Conservation (phyloP, 2,888 invertebrate species). For the Leucoma salicis region DNA sequence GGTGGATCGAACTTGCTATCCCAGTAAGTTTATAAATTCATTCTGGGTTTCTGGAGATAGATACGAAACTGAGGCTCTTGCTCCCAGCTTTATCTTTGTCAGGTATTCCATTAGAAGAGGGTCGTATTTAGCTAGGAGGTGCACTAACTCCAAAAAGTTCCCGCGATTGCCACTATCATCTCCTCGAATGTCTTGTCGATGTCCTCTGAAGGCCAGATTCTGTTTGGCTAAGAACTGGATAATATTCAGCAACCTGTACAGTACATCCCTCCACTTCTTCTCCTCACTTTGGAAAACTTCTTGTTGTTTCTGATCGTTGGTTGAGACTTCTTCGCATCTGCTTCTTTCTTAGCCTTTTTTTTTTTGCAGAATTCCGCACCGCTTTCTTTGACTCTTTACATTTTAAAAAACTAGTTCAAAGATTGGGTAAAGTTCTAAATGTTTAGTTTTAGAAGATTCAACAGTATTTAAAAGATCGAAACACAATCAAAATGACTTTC, state of each 20-base stretch:
- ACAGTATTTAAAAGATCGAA: no score
- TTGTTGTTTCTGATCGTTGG: conserved; percentile 2
- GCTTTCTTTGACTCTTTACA: no score
- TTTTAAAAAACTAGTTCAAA: no score
- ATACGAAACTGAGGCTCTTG: conserved; percentile 1
- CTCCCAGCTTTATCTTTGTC: conserved; percentile 8
- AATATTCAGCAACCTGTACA: conserved; percentile 6
- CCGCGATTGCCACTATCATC: conserved; percentile 5
- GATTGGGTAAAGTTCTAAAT: no score
- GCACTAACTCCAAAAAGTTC: conserved; percentile 8
- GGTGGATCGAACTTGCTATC: conserved; percentile 3
- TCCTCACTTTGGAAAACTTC: conserved; percentile 5
- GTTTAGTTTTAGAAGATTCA: no score
- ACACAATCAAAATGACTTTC: no score
- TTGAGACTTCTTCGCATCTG: neutral
- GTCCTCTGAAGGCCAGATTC: conserved; percentile 8
- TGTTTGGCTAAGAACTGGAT: conserved; percentile 6
- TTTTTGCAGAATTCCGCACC: no score
- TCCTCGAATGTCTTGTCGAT: neutral
- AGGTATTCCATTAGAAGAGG: conserved; percentile 3
- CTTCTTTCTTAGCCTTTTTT: neutral
- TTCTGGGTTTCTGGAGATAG: conserved; percentile 6
- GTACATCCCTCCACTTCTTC: conserved; percentile 6
- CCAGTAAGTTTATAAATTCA: conserved; percentile 7
- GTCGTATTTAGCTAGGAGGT: conserved; percentile 8